Conservation (phyloP, 2,888 invertebrate genomes). For the Lithophane socia region DNA sequence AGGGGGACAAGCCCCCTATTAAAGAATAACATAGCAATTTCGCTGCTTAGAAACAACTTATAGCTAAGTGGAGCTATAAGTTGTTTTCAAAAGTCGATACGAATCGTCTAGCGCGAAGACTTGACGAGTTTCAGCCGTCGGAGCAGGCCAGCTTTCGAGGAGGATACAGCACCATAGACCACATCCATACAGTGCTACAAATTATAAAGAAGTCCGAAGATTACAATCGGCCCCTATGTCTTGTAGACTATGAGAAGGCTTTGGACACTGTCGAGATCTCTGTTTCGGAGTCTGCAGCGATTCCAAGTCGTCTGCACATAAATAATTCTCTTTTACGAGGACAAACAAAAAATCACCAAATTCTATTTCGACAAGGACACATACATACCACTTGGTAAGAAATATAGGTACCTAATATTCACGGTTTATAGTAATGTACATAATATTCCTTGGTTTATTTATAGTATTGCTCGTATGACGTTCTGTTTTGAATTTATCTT, state of each 20-base stretch:
- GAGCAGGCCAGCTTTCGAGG: too few relatives aligned
- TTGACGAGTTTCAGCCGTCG: too few relatives aligned
- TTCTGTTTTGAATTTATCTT: slow-evolving; percentile 3
- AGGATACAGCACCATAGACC: too few relatives aligned
- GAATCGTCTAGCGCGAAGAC: too few relatives aligned
- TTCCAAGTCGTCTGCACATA: not conserved
- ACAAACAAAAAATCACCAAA: not conserved
- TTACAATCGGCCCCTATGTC: too few relatives aligned
- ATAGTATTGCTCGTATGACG: not conserved
- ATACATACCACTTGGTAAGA: not conserved
- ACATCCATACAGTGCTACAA: too few relatives aligned
- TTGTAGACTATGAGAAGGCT: too few relatives aligned
- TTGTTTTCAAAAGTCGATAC: not conserved
- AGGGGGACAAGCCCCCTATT: not conserved
- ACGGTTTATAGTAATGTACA: not conserved
- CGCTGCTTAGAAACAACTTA: not conserved
- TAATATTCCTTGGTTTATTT: not conserved
- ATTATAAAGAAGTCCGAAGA: too few relatives aligned
- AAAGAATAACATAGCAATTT: not conserved
- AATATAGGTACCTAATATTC: not conserved
- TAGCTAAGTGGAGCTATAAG: too few relatives aligned
- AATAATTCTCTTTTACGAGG: not conserved
- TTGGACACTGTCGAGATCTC: not conserved
- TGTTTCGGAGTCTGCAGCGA: too few relatives aligned
- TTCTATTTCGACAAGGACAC: slow-evolving; percentile 8